phyloP scores from a whole-genome alignment of 2,113 vertebrate genomes.

The Sphyrna mokarran region DNA sequence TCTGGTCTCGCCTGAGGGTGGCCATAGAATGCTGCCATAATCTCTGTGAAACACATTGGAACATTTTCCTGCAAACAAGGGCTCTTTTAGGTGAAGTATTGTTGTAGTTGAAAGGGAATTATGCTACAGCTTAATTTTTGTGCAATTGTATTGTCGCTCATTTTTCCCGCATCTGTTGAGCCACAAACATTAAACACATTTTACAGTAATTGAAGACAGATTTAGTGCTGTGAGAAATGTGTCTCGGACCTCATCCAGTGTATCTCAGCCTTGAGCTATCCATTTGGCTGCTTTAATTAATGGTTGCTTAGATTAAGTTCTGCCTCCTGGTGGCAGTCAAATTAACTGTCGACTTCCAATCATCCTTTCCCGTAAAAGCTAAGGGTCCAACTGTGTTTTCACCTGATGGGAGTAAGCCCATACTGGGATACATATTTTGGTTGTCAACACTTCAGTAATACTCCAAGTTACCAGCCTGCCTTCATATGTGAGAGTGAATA shows the following conservation, averaged over 20 bases:
- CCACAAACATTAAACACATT: neutral
- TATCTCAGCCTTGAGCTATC: neutral
- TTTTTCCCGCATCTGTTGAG: neutral
- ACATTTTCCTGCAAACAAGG: neutral
- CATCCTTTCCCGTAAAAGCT: neutral
- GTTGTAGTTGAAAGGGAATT: neutral
- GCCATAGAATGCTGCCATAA: too few relatives aligned
- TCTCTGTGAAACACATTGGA: neutral
- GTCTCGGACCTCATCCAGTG: neutral
- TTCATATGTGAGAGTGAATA: neutral
- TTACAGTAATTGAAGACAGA: neutral
- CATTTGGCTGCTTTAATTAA: neutral
- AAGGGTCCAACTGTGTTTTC: neutral
- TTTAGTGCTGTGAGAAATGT: neutral
- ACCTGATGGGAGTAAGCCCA: neutral
- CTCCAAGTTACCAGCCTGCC: neutral
- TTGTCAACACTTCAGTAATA: neutral
- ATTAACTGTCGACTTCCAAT: neutral
- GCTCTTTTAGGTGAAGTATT: neutral
- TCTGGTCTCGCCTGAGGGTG: too few relatives aligned
- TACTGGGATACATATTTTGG: neutral
- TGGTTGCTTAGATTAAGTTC: neutral
- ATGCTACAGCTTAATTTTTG: neutral
- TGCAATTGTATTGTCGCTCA: neutral
- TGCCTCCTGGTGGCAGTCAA: neutral